These are phyloP conservation scores for Vulpes ferrilata DNA, from an alignment of 2,113 vertebrate species.

Conservation along the genomic window DNA sequence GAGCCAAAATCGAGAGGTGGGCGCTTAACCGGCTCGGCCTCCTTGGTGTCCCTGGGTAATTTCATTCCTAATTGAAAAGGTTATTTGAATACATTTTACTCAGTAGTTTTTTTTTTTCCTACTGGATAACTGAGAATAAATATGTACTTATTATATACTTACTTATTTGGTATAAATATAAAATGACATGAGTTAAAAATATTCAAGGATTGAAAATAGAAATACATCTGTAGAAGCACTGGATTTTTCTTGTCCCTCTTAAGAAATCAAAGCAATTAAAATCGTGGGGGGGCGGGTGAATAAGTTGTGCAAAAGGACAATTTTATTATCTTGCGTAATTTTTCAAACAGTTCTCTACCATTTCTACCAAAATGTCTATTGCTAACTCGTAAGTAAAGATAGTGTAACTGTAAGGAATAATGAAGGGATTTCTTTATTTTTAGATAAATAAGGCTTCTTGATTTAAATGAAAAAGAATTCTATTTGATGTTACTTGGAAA, in stretches of 20 bases:
- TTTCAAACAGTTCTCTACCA: background rate
- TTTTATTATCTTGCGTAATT: background rate
- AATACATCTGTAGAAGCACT: background rate
- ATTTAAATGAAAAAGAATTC: background rate
- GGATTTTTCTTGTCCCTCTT: background rate
- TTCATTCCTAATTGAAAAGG: background rate
- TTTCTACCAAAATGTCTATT: background rate
- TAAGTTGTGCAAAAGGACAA: background rate
- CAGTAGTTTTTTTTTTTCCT: background rate
- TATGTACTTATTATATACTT: background rate
- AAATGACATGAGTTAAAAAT: background rate
- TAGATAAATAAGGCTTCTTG: background rate
- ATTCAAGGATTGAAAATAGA: background rate
- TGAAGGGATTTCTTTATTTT: background rate
- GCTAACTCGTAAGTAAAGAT: background rate
- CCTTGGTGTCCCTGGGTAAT: background rate
- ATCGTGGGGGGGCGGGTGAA: accelerated
- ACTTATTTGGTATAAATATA: background rate
- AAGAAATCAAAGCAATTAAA: background rate
- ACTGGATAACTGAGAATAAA: background rate
- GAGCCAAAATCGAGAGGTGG: background rate
- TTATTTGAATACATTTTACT: background rate
- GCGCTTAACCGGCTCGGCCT: background rate
- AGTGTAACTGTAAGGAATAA: background rate
- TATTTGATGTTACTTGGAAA: background rate